These are phyloP conservation scores for Sinella curviseta DNA, from an alignment of 1,140 invertebrate species.

Conservation along the genomic window DNA sequence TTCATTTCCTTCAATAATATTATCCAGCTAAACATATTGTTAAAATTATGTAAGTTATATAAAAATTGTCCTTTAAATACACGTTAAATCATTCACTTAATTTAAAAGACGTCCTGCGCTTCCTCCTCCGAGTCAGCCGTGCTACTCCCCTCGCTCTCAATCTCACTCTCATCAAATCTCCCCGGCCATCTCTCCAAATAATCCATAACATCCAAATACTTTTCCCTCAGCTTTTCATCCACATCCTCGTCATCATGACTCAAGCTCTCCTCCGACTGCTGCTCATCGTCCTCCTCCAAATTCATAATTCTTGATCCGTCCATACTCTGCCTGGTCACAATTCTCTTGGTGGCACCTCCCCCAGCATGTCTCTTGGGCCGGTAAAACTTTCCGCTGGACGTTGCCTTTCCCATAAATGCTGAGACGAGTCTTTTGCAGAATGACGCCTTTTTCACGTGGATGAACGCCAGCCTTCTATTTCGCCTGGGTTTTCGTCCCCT, in stretches of 20 bases:
- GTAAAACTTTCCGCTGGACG: background rate
- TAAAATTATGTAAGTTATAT: no score
- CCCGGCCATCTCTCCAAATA: conserved; percentile 42
- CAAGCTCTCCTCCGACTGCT: background rate
- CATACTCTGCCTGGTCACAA: background rate
- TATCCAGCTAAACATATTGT: no score
- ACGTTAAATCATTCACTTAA: no score
- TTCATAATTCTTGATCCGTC: background rate
- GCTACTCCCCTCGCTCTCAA: conserved; percentile 19
- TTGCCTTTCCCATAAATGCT: background rate
- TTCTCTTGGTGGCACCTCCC: background rate
- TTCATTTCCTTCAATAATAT: no score
- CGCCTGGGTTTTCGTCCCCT: background rate
- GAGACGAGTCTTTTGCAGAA: background rate
- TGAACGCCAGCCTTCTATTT: background rate
- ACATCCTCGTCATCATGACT: background rate
- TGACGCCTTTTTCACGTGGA: background rate
- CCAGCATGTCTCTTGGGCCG: background rate
- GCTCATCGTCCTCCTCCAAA: background rate
- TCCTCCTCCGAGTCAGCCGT: background rate
- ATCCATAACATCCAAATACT: background rate
- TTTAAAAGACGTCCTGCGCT: background rate
- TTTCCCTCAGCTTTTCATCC: background rate
- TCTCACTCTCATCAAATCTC: conserved; percentile 30
- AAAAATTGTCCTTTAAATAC: no score